Base-by-base conservation (phyloP, 1,140 invertebrate genomes). In the Acromyrmex charruanus region DNA sequence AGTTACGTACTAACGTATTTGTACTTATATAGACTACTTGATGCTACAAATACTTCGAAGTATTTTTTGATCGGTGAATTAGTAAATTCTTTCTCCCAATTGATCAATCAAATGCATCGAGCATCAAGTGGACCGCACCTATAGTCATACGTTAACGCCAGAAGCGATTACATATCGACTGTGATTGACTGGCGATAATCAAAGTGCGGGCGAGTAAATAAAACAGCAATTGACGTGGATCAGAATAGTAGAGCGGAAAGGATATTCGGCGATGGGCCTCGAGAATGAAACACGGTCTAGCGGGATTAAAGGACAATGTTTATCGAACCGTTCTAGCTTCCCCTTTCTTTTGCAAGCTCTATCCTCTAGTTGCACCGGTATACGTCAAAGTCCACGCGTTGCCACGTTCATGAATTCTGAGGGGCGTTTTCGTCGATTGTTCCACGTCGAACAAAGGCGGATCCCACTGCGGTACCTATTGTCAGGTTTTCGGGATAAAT, bases 341-440 rank as follows among this genome's bases (percentile, higher is more conserved):
- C 59, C 18, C 61, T 85, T 49, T 21, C 82, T 71, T 59, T 77
- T 31, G 35, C 74, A 55, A 9, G 25, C 18, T 59, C 53, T 49
- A 84, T 31, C 35, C 69, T 51, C 7, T 14, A 35, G 65, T 55
- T 81, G 66, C 14, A n/a, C 55, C 55, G 25, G 68, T 58, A 25
- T 84, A 39, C 80, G 63, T 84, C 80, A 84, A 82, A 84, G 69
- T 75, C 80, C 80, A 75, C 44, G 81, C 63, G 71, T 55, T 55
- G 63, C 72, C 81, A 18, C 87, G 87, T 77, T 89, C 66, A 75
- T 80, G 55, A 87, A 90, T 89, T 89, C 86, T 69, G 65, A 85
- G 79, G 66, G 63, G 66, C 68, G 80, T 66, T 87, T 81, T 53
- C 90, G 85, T 81, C 86, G 86, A 91, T 91, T 91, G 90, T 91